Conservation (phyloP, 2,797 vertebrate species). For the Coracias cyanogaster region DNA sequence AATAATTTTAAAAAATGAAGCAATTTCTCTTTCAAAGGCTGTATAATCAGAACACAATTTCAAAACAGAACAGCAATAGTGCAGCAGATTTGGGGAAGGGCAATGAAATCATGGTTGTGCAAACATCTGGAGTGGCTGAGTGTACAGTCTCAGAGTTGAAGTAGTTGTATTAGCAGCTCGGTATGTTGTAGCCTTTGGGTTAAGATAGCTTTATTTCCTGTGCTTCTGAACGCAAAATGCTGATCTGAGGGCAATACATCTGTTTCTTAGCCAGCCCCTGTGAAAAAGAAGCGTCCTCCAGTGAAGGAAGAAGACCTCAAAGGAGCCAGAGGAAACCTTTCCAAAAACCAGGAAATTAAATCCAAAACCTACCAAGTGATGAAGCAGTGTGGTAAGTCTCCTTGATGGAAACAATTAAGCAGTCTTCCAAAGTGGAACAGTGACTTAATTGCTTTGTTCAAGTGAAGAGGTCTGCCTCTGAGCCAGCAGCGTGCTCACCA, state of each 20-base stretch:
- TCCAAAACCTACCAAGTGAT: constrained; percentile 98
- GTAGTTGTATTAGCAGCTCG: background rate
- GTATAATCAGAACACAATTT: background rate
- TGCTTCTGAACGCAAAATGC: background rate
- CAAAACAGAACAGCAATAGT: background rate
- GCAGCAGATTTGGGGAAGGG: background rate
- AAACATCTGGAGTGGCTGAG: background rate
- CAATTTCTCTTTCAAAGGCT: background rate
- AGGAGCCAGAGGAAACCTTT: constrained; percentile 91
- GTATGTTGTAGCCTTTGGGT: background rate
- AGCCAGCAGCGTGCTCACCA: background rate
- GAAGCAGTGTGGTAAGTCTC: constrained; percentile 90
- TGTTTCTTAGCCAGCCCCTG: constrained; percentile 68
- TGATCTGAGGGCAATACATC: background rate
- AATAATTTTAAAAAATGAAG: background rate
- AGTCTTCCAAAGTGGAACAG: background rate
- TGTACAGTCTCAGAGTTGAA: background rate
- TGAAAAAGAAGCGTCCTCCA: constrained; percentile 94
- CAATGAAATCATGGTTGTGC: background rate
- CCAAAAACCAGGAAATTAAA: constrained; percentile 90
- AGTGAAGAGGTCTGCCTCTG: background rate
- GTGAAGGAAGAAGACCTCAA: constrained; percentile 95
- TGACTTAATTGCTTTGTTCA: background rate
- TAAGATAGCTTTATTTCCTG: background rate
- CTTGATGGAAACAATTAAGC: background rate